Evolutionary conservation across 2,888 invertebrate species (phyloP).

Genomic region (Agonopterix heracliana): DNA sequence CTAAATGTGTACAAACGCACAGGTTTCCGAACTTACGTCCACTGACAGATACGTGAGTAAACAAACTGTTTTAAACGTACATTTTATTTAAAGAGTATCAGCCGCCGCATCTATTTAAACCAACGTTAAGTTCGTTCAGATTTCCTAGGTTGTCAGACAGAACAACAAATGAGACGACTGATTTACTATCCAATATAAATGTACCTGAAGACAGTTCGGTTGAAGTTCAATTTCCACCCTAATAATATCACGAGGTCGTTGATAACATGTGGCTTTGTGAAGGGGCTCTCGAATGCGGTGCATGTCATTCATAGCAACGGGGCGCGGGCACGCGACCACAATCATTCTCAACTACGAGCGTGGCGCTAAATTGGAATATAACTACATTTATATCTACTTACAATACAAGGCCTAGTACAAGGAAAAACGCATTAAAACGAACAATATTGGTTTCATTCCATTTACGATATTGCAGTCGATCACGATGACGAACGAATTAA

Average conservation of each 20-base stretch:
- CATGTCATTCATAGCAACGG: conserved; percentile 11
- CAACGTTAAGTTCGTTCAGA: no score
- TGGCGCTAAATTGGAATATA: conserved; percentile 3
- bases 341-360: conserved; percentile 12
- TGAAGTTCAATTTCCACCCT: conserved; percentile 26
- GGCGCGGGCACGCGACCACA: conserved; percentile 27
- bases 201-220: conserved; percentile 12
- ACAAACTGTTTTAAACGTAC: conserved; percentile 45
- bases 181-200: not conserved
- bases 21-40: conserved; percentile 36
- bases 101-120: not conserved
- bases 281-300: conserved; percentile 23
- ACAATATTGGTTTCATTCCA: no score
- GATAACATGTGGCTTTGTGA: conserved; percentile 31
- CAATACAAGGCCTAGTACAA: not conserved
- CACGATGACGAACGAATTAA: no score
- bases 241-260: conserved; percentile 23
- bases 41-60: conserved; percentile 47
- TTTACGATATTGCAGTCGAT: no score
- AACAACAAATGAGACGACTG: no score
- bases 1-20: conserved; percentile 18
- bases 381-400: not conserved
- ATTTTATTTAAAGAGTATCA: conserved; percentile 26
- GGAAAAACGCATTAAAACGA: not conserved
- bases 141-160: no score